Evolutionary conservation across 2,888 invertebrate species (phyloP).

Genomic region (Drosophila prostipennis): DNA sequence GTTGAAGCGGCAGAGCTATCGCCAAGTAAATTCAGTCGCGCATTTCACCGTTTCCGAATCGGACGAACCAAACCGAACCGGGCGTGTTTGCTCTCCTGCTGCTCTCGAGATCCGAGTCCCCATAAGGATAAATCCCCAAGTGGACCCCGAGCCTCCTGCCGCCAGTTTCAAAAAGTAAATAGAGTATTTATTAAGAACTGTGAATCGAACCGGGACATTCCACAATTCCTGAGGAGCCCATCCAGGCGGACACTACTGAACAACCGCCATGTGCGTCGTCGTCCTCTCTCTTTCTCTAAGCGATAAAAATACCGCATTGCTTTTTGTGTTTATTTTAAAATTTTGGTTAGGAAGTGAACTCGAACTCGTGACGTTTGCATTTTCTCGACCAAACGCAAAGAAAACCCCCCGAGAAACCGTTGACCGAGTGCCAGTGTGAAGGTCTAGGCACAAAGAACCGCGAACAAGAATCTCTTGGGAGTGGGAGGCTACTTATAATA

Average conservation of each 20-base stretch:
- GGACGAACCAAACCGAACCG: constrained; percentile 27
- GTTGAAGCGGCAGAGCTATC: constrained; percentile 23
- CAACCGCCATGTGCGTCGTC: constrained; percentile 35
- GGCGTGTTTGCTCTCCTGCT: constrained; percentile 31
- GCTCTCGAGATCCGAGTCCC: constrained; percentile 21
- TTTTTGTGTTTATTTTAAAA: constrained; percentile 38
- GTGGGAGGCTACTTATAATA: neutral
- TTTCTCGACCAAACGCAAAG: constrained; percentile 15
- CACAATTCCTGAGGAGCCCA: neutral
- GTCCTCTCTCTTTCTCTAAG: constrained; percentile 23
- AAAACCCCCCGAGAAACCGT: constrained; percentile 26
- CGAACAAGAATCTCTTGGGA: constrained; percentile 2
- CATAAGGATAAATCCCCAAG: constrained; percentile 19
- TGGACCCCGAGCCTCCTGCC: constrained; percentile 3
- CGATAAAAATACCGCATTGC: constrained; percentile 63
- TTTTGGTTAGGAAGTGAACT: constrained; percentile 48
- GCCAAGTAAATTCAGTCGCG: constrained; percentile 23
- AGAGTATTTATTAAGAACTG: constrained; percentile 6
- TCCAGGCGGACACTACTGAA: constrained; percentile 8
- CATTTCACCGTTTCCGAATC: constrained; percentile 32
- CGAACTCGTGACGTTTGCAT: constrained; percentile 44
- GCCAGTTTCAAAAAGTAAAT: constrained; percentile 22
- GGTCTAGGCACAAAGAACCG: constrained; percentile 40
- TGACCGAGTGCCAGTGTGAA: constrained; percentile 45
- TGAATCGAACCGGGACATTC: neutral